These are phyloP conservation scores for Chromoteleia sp. DNA, from an alignment of 2,888 invertebrate genomes.

Conservation along the genomic window DNA sequence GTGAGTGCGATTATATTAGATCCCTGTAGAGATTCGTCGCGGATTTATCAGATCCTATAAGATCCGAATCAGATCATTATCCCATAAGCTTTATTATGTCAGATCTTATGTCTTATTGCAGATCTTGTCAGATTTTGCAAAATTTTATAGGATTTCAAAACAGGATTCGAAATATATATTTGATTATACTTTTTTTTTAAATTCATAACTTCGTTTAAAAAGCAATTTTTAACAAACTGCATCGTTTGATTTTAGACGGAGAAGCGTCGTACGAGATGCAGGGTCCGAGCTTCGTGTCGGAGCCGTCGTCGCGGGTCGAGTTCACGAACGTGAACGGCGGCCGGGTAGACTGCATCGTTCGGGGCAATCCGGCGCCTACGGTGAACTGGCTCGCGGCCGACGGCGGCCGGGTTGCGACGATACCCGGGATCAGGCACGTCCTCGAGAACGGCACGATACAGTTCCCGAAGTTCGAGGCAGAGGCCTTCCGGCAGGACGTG, in stretches of 20 bases:
- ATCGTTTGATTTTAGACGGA: constrained; percentile 75
- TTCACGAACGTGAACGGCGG: constrained; percentile 86
- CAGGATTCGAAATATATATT: no score
- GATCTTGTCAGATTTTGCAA: no score
- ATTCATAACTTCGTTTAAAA: not conserved
- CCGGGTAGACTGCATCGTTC: constrained; percentile 86
- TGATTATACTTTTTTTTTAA: not conserved
- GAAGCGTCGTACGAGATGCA: constrained; percentile 86
- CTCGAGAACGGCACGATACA: constrained; percentile 86
- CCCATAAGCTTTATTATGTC: no score
- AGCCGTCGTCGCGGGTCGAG: constrained; percentile 86
- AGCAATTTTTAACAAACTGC: not conserved
- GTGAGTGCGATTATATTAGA: no score
- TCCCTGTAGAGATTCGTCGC: no score
- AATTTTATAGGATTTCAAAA: no score
- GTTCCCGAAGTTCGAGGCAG: constrained; percentile 86
- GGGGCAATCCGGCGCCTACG: constrained; percentile 86
- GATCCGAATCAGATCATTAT: no score
- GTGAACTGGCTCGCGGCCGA: constrained; percentile 86
- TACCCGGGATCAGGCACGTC: constrained; percentile 86
- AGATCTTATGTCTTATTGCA: no score
- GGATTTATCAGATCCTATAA: no score
- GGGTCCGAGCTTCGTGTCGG: constrained; percentile 86
- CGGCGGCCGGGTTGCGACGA: constrained; percentile 85
- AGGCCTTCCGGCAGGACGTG: constrained; percentile 87